phyloP scores from a whole-genome alignment of 2,113 vertebrate genomes.

The Bambusicola thoracicus region DNA sequence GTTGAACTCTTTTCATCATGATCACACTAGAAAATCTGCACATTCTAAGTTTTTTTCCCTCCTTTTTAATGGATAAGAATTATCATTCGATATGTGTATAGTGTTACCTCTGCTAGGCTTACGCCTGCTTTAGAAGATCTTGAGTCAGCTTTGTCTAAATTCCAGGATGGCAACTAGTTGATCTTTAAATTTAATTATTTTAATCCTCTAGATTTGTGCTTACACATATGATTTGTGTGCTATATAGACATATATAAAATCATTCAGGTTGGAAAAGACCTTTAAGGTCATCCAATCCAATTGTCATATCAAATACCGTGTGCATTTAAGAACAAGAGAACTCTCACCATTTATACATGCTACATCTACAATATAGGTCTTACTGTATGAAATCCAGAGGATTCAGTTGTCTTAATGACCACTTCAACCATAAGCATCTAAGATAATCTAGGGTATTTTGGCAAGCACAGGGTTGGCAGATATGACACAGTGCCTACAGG shows the following conservation, averaged over 20 bases:
- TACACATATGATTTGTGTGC: background rate
- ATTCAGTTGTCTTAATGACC: background rate
- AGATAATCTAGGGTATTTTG: background rate
- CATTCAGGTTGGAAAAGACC: no score
- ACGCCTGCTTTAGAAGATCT: background rate
- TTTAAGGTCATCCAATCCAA: no score
- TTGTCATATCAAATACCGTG: rapidly evolving
- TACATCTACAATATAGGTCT: background rate
- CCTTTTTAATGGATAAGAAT: background rate
- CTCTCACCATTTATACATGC: background rate
- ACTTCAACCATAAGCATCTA: background rate
- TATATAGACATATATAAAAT: background rate
- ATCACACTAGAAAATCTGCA: background rate
- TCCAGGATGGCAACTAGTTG: background rate
- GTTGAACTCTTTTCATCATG: background rate
- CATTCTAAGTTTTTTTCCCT: background rate
- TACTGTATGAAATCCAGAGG: background rate
- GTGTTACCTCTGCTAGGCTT: background rate
- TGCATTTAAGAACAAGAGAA: background rate
- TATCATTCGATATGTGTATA: background rate
- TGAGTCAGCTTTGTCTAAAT: background rate
- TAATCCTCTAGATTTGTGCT: background rate
- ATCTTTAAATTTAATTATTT: background rate
- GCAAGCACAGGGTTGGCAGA: background rate
- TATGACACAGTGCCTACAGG: background rate